A percentile compares a stretch with the other conserved stretches of the same genome.
These are phyloP conservation scores for Monoplex corrugatus DNA, from an alignment of 2,888 invertebrate genomes.

Conservation along the genomic window DNA sequence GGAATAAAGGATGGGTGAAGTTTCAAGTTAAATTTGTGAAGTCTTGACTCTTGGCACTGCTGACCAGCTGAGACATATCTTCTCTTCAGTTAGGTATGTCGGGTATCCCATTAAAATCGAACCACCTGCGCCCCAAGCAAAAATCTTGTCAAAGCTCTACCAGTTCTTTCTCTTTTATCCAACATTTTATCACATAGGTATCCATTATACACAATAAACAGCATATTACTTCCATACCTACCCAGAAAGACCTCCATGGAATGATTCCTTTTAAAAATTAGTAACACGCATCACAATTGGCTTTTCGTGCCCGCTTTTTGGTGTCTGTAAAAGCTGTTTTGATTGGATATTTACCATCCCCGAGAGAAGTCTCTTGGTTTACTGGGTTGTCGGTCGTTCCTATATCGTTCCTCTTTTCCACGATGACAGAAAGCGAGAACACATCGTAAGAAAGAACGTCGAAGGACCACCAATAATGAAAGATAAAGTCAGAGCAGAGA, in stretches of 20 bases:
- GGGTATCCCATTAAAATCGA: too few species aligned
- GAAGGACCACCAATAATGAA: background rate
- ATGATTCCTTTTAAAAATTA: constrained; percentile 56
- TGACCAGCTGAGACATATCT: too few species aligned
- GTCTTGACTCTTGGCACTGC: too few species aligned
- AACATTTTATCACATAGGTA: background rate
- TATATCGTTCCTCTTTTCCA: too few species aligned
- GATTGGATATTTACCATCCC: background rate
- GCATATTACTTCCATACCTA: background rate
- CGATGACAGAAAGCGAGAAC: too few species aligned
- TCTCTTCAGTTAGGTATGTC: too few species aligned
- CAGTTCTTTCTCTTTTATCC: background rate
- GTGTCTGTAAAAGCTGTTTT: background rate
- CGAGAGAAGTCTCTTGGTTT: background rate
- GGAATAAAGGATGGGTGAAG: too few species aligned
- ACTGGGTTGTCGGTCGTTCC: too few species aligned
- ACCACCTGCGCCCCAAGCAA: too few species aligned
- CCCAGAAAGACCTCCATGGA: background rate
- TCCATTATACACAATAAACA: background rate
- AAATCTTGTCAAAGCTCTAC: background rate
- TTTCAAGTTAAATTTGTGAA: too few species aligned
- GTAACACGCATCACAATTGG: constrained; percentile 54
- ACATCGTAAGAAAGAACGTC: too few species aligned
- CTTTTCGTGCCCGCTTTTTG: background rate
- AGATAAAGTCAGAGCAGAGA: background rate